Evolutionary conservation across 2,113 vertebrate genomes (phyloP).

Genomic region (Thalassarche chlororhynchos): DNA sequence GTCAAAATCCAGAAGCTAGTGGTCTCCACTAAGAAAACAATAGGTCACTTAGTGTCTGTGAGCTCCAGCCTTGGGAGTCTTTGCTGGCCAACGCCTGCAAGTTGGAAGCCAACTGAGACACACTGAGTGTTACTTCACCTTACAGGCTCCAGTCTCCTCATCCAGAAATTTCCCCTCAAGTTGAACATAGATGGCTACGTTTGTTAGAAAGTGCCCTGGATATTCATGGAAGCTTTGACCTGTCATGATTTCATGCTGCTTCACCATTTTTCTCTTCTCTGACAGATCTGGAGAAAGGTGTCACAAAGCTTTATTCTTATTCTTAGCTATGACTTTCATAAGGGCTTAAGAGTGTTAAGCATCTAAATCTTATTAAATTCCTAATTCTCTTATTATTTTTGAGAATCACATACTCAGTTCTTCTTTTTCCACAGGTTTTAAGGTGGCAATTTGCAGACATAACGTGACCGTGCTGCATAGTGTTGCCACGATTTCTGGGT

Average conservation of each 20-base stretch:
- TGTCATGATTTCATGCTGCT: background rate
- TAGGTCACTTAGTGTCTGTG: background rate
- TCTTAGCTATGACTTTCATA: background rate
- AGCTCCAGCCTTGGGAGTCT: background rate
- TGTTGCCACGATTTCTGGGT: background rate
- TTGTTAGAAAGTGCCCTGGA: background rate
- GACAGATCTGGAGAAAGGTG: background rate
- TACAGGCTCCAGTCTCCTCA: background rate
- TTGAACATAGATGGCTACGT: rapidly evolving
- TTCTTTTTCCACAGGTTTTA: background rate
- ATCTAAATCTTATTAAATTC: background rate
- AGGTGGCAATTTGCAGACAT: background rate
- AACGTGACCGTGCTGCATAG: background rate
- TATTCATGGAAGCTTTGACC: background rate
- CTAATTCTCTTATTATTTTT: background rate
- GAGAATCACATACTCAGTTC: background rate
- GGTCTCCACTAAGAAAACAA: background rate
- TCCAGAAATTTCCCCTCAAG: background rate
- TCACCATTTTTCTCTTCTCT: background rate
- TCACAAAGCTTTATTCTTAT: background rate
- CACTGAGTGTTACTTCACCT: background rate
- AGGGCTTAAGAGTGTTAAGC: background rate
- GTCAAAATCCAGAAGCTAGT: background rate
- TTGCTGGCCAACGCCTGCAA: background rate
- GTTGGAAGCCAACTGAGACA: background rate